Base-by-base conservation (phyloP, 2,113 vertebrate genomes). In the Takifugu bimaculatus region DNA sequence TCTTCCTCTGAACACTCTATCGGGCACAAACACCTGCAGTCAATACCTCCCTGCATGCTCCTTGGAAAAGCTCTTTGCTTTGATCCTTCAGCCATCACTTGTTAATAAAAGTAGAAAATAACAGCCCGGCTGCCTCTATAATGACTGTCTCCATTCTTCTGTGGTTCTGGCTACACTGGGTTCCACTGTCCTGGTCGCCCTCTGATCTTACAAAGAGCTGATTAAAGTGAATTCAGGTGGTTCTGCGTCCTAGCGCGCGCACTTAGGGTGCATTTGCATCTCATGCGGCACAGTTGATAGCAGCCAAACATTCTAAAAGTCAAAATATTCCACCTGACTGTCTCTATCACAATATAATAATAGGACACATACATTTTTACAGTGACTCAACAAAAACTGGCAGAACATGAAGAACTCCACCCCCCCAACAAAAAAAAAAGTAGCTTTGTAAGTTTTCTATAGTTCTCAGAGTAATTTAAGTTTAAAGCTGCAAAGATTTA, bases 21-120 rank as follows among this genome's bases (percentile, higher is more conserved):
- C 64, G 20, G 60, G 48, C 47, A 63, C 39, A 63, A 45, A 57
- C 15, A 57, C 52, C 42, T n/a, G 54, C 68, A 68, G 29, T 48
- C 62, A 26, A 15, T n/a, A 57, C 70, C 35, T 62, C 51, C n/a
- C 13, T 58, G 29, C 12, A 58, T 35, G 68, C 63, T 10, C 14
- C 6, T 15, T 52, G 2, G 26, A 51, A 28, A 20, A 56, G 54
- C 50, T 67, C 48, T 65, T 57, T 57, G 78, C 76, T 81, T 82
- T 85, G 70, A 86, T 84, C 86, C 77, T 76, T 59, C 75, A 71
- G 76, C 84, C 88, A 88, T 90, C 90, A 90, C 76, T 52, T 68
- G 70, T 85, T 88, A 85, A 90, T 91, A 79, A 89, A 85, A 75
- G 70, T 78, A 80, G 79, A 88, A 86, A 86, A 84, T 81, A 85